Percentiles rank a stretch among this genome's conserved stretches.
Conservation (phyloP, 1,140 invertebrate genomes). For the Danaus melanippus region DNA sequence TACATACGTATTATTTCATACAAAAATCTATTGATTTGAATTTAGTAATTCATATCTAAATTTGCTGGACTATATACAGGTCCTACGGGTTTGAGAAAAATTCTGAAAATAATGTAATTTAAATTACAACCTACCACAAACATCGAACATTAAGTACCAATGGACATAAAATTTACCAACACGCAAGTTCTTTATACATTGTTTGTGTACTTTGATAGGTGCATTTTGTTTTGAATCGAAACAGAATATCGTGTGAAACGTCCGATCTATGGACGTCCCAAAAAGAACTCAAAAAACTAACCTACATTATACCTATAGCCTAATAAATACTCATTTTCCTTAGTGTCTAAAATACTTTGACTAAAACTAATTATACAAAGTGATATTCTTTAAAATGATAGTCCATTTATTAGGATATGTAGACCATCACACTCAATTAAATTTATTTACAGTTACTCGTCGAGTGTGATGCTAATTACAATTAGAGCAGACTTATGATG, state of each 20-base stretch:
- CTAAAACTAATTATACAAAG: too few species aligned
- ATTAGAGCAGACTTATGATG: constrained; percentile 4
- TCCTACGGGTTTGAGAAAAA: constrained; percentile 1
- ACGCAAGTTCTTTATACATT: constrained; percentile 13
- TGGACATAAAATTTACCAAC: neutral
- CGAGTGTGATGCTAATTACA: too few species aligned
- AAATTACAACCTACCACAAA: neutral
- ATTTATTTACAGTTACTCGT: too few species aligned
- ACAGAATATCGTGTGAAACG: neutral
- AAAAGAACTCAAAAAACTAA: constrained; percentile 4
- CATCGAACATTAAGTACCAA: constrained; percentile 4
- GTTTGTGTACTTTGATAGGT: constrained; percentile 26
- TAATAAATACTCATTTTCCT: neutral
- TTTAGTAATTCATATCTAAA: too few species aligned
- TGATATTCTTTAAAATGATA: too few species aligned
- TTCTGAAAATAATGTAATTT: neutral
- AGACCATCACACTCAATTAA: too few species aligned
- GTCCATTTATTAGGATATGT: too few species aligned
- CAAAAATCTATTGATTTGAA: too few species aligned
- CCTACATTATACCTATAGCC: constrained; percentile 6
- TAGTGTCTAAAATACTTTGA: too few species aligned
- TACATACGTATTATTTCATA: too few species aligned
- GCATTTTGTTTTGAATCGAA: constrained; percentile 16
- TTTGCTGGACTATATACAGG: too few species aligned
- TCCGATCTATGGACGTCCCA: neutral